Evolutionary conservation across 2,888 invertebrate species (phyloP).

Genomic region (Epistrophe grossulariae): DNA sequence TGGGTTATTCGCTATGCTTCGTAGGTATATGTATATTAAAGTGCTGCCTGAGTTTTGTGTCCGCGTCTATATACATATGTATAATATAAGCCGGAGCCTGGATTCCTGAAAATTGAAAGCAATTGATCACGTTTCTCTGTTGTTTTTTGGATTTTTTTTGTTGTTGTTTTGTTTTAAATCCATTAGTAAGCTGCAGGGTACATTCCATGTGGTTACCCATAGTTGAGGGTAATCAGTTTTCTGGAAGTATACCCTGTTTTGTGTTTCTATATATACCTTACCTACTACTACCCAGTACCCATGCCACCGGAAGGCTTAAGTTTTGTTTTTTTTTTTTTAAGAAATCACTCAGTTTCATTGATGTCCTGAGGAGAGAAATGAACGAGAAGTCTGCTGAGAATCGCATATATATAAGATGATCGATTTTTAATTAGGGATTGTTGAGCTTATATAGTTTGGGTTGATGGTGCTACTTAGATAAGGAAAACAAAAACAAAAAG

Average conservation of each 20-base stretch:
- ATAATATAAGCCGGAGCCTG: conserved; percentile 40
- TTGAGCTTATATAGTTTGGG: conserved; percentile 2
- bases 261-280: too few species aligned
- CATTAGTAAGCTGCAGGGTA: conserved; percentile 64
- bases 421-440: conserved; percentile 67
- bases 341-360: conserved; percentile 8
- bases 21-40: neutral
- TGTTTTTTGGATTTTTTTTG: conserved; percentile 39
- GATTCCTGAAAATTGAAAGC: conserved; percentile 73
- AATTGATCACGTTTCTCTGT: conserved; percentile 75
- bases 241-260: conserved; percentile 33
- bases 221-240: conserved; percentile 59
- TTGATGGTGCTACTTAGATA: conserved; percentile 20
- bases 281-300: too few species aligned
- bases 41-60: conserved; percentile 23
- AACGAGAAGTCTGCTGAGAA: neutral
- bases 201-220: conserved; percentile 52
- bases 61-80: neutral
- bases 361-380: conserved; percentile 28
- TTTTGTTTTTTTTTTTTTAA: conserved; percentile 7
- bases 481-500: neutral
- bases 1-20: neutral
- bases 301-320: conserved; percentile 24
- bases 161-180: conserved; percentile 46
- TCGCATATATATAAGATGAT: conserved; percentile 28